A percentile compares a stretch with the other conserved stretches of the same genome.
phyloP scores from a whole-genome alignment of 2,888 invertebrate genomes.

The Alcis repandata region DNA sequence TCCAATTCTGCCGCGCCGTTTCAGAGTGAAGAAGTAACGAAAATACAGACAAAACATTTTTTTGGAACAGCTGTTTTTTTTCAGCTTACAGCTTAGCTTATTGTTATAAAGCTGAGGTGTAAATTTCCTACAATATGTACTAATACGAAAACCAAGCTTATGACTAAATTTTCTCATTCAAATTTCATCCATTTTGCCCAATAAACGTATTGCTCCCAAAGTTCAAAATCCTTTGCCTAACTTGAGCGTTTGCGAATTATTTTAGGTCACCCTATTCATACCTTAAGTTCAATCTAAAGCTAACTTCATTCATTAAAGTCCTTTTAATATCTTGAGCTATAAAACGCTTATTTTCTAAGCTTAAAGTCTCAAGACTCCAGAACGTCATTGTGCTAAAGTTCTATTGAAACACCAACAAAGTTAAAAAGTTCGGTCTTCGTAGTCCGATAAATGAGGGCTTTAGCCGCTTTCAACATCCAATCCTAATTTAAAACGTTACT shows the following conservation, averaged over 20 bases:
- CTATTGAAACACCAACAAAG: conserved; percentile 50
- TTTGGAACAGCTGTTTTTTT: too few species aligned
- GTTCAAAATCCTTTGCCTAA: background rate
- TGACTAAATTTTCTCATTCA: background rate
- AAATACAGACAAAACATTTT: too few species aligned
- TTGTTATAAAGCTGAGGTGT: too few species aligned
- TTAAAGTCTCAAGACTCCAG: conserved; percentile 30
- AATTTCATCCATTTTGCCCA: background rate
- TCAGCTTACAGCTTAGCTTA: too few species aligned
- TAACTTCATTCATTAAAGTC: conserved; percentile 23
- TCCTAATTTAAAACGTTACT: conserved; percentile 39
- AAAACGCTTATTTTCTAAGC: conserved; percentile 47
- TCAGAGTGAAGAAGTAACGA: too few species aligned
- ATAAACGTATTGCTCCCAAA: background rate
- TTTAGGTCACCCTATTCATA: conserved; percentile 16
- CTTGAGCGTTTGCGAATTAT: background rate
- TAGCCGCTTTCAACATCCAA: conserved; percentile 36
- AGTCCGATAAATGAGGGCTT: conserved; percentile 48
- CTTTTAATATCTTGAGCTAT: conserved; percentile 31
- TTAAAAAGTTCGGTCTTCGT: conserved; percentile 48
- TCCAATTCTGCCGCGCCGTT: too few species aligned
- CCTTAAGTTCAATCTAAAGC: conserved; percentile 5
- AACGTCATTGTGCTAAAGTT: conserved; percentile 50
- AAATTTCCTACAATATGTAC: too few species aligned
- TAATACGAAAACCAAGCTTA: too few species aligned